Evolutionary conservation across 2,113 vertebrate species (phyloP).

Genomic region (Scomber colias): DNA sequence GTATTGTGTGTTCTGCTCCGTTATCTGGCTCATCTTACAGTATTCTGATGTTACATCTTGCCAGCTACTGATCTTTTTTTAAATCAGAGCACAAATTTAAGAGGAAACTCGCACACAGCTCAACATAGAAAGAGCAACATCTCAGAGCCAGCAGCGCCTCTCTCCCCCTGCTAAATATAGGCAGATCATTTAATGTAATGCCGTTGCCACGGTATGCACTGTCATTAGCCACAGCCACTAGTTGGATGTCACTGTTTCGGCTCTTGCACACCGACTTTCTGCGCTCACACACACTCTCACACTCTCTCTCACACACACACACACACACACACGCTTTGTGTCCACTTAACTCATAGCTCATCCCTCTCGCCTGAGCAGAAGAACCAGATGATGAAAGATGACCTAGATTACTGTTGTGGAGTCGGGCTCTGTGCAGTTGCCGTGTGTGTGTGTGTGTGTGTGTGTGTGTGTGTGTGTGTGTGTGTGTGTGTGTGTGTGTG

Average conservation of each 20-base stretch:
- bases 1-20: background rate
- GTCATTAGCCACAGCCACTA: slow-evolving; percentile 52
- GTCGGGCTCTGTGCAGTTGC: slow-evolving; percentile 48
- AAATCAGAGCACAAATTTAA: background rate
- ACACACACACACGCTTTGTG: slow-evolving; percentile 39
- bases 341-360: slow-evolving; percentile 67
- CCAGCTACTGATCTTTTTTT: background rate
- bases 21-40: background rate
- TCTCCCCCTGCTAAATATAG: slow-evolving; percentile 9
- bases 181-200: slow-evolving; percentile 35
- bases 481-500: background rate
- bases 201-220: background rate
- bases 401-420: slow-evolving; percentile 78
- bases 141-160: background rate
- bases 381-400: slow-evolving; percentile 76
- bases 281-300: background rate
- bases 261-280: slow-evolving; percentile 31
- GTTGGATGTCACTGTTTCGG: slow-evolving; percentile 39
- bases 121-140: background rate
- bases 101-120: background rate
- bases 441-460: background rate
- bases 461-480: slow-evolving; percentile 48
- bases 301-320: no score
- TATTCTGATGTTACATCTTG: slow-evolving; percentile 3
- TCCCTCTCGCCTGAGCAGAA: slow-evolving; percentile 54